phyloP scores from a whole-genome alignment of 2,888 invertebrate genomes.

The Rotaria socialis region DNA sequence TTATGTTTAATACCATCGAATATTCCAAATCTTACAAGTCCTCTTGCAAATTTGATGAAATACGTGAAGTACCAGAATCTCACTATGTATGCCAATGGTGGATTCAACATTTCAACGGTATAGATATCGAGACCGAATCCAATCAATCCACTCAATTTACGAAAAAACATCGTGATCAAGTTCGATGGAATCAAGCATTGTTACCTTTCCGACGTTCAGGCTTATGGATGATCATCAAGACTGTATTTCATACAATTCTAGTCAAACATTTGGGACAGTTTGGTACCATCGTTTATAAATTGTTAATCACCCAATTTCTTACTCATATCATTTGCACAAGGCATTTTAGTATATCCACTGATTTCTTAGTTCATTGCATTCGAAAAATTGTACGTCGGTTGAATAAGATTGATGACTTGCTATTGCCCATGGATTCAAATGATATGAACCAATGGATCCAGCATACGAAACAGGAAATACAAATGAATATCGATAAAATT shows the following conservation, averaged over 20 bases:
- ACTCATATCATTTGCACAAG: neutral
- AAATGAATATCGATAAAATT: too few relatives aligned
- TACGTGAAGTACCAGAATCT: neutral
- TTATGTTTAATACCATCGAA: neutral
- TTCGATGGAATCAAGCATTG: neutral
- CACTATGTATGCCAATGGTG: neutral
- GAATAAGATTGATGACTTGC: neutral
- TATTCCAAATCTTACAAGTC: constrained; percentile 2
- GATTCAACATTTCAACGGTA: neutral
- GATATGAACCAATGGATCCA: neutral
- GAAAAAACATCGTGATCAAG: neutral
- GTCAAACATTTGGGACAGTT: neutral
- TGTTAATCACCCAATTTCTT: neutral
- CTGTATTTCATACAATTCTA: neutral
- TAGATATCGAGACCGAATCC: neutral
- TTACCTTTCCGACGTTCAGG: constrained; percentile 3
- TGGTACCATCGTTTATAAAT: neutral
- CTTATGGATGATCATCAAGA: neutral
- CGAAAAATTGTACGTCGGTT: constrained; percentile 19
- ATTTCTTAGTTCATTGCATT: constrained; percentile 7
- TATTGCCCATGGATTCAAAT: neutral
- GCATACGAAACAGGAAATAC: too few relatives aligned
- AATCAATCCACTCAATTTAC: neutral
- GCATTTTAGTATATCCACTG: neutral
- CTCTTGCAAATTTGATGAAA: neutral